Conservation (phyloP, 2,113 vertebrate genomes). For the Polypterus bichir region DNA sequence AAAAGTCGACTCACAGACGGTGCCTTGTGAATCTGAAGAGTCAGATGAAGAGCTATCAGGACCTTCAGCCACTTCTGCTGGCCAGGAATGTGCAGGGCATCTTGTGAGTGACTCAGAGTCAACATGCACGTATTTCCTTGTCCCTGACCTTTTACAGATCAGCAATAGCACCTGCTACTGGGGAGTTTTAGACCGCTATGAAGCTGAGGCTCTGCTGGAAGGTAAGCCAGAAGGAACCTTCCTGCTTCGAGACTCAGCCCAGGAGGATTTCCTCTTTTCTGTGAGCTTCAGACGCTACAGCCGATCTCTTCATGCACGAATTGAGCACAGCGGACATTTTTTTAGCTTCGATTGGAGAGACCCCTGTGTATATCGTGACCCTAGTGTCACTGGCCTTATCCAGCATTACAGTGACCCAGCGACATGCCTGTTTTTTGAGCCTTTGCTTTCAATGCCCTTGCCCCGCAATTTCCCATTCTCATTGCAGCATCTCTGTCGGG, state of each 20-base stretch:
- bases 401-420: slow-evolving; percentile 89
- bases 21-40: slow-evolving; percentile 34
- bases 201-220: slow-evolving; percentile 85
- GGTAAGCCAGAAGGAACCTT: slow-evolving; percentile 92
- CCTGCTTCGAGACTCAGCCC: slow-evolving; percentile 83
- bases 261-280: slow-evolving; percentile 89
- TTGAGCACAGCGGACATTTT: slow-evolving; percentile 88
- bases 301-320: slow-evolving; percentile 86
- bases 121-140: slow-evolving; percentile 70
- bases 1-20: slow-evolving; percentile 36
- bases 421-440: slow-evolving; percentile 94
- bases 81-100: slow-evolving; percentile 26
- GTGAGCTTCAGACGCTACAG: slow-evolving; percentile 95
- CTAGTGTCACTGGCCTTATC: slow-evolving; percentile 79
- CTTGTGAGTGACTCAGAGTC: slow-evolving; percentile 44
- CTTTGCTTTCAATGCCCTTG: slow-evolving; percentile 77
- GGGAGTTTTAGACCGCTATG: slow-evolving; percentile 89
- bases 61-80: slow-evolving; percentile 47
- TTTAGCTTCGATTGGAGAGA: slow-evolving; percentile 94
- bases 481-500: slow-evolving; percentile 83
- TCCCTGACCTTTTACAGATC: slow-evolving; percentile 92
- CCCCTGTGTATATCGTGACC: slow-evolving; percentile 86
- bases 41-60: slow-evolving; percentile 45
- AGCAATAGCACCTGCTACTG: slow-evolving; percentile 92
- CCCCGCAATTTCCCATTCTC: slow-evolving; percentile 83